Evolutionary conservation across 1,140 invertebrate genomes (phyloP).

Genomic region (Cydia fagiglandana): DNA sequence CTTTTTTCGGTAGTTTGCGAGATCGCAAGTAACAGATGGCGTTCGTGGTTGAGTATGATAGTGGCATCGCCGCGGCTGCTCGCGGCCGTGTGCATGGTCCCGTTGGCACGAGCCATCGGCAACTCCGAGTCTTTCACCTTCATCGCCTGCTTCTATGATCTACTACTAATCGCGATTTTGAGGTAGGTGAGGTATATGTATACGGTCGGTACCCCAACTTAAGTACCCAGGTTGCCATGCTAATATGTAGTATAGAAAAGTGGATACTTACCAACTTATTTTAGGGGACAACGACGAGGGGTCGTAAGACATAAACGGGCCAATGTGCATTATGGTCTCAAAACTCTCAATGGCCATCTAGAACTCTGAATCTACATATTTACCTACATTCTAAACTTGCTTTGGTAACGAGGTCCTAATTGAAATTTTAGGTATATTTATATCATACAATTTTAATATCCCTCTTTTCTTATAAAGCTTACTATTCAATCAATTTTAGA

Average conservation of each 20-base stretch:
- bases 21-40: constrained; percentile 65
- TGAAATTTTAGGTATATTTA: no score
- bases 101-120: constrained; percentile 51
- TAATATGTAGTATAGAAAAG: no score
- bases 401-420: background rate
- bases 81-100: constrained; percentile 46
- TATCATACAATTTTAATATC: no score
- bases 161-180: constrained; percentile 48
- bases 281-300: no score
- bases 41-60: constrained; percentile 50
- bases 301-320: background rate
- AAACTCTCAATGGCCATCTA: no score
- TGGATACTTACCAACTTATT: no score
- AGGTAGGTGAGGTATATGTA: constrained; percentile 69
- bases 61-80: constrained; percentile 55
- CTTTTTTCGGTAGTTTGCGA: constrained; percentile 58
- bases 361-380: no score
- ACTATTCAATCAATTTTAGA: constrained; percentile 64
- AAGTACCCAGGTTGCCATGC: no score
- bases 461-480: no score
- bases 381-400: background rate
- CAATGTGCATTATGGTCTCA: no score
- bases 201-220: constrained; percentile 45
- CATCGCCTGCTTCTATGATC: constrained; percentile 49
- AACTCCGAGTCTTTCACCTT: constrained; percentile 62